Evolutionary conservation across 2,888 invertebrate genomes (phyloP), one percentile per base, ranked within the genome.

Genomic region (Tridacna crocea): DNA sequence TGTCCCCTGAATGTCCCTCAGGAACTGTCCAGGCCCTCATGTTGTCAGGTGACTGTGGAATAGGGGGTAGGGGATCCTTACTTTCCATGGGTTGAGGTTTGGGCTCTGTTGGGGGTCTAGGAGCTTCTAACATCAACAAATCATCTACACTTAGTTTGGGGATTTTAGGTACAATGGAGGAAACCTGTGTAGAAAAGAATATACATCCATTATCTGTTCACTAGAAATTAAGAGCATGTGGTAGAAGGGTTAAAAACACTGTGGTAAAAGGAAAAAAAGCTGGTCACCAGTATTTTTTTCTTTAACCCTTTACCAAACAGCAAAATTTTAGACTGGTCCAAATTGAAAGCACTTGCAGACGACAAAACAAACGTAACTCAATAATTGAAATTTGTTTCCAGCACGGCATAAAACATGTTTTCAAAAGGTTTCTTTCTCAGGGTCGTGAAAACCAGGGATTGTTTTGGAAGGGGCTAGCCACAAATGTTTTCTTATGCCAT

Each of bases 111-210:
- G 79, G 85, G 8, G 85, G 84, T 80, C 79, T 85, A 0, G 85
- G 82, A 13, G 80, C 80, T 73, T 92, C 92, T 22, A 93, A 73
- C 87, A 91, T 91, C 36, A 94, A 86, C 19, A 92, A 88, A 72
- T 91, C 90, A 66, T 94, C 93, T 2, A 93, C 88, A 75, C 90
- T 88, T 22, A 91, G 75, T 61, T 90, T 91, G 6, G 94, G 94
- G n/a, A 94, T 92, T 36, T 92, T 91, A 6, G 93, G 92, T 10
- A 94, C 91, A 36, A 82, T 75, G 11, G 90, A 87, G 22, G 88
- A 87, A 27, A 94, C 92, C 92, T 93, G 83, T 0, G 78, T 80
- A 65, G 36, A 55, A 47, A 15, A 48, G 10, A 26, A 58, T 10
- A 55, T 55, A 55, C 55, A 55, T 55, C 8, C n/a, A n/a, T n/a